Conservation (phyloP, 2,113 vertebrate genomes). For the Xiphophorus hellerii region DNA sequence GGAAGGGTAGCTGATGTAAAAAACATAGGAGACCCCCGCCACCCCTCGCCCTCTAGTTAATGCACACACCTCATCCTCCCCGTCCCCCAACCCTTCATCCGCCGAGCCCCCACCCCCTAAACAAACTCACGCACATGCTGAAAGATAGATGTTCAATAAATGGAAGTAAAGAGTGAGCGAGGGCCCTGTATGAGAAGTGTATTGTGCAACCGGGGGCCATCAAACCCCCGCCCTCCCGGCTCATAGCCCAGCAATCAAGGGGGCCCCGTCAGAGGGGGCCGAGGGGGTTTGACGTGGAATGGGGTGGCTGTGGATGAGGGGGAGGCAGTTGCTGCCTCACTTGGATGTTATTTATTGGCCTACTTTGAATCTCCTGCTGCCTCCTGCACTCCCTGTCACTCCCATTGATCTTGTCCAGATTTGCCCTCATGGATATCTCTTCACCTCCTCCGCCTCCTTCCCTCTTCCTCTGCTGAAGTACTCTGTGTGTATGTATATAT, state of each 20-base stretch:
- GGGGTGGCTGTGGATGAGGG: slow-evolving; percentile 44
- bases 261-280: slow-evolving; percentile 53
- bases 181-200: slow-evolving; percentile 61
- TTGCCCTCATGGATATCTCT: slow-evolving; percentile 49
- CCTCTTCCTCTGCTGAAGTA: slow-evolving; percentile 23
- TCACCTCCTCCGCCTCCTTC: not conserved
- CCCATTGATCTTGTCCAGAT: slow-evolving; percentile 79
- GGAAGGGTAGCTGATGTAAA: slow-evolving; percentile 41
- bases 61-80: slow-evolving; percentile 8
- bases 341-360: slow-evolving; percentile 84
- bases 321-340: slow-evolving; percentile 65
- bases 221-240: slow-evolving; percentile 5
- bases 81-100: slow-evolving; percentile 24
- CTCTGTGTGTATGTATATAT: not conserved
- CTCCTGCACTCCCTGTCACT: slow-evolving; percentile 77
- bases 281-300: slow-evolving; percentile 33
- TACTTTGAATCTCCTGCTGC: slow-evolving; percentile 78
- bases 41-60: not conserved
- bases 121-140: slow-evolving; percentile 75
- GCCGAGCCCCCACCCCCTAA: slow-evolving; percentile 60
- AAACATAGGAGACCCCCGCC: slow-evolving; percentile 41
- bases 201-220: slow-evolving; percentile 62
- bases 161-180: slow-evolving; percentile 72
- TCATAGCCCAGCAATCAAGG: slow-evolving; percentile 70
- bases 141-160: slow-evolving; percentile 80